A percentile compares a stretch with the other conserved stretches of the same genome.
phyloP scores from a whole-genome alignment of 2,888 invertebrate genomes.

The Glyphotaelius pellucidus region DNA sequence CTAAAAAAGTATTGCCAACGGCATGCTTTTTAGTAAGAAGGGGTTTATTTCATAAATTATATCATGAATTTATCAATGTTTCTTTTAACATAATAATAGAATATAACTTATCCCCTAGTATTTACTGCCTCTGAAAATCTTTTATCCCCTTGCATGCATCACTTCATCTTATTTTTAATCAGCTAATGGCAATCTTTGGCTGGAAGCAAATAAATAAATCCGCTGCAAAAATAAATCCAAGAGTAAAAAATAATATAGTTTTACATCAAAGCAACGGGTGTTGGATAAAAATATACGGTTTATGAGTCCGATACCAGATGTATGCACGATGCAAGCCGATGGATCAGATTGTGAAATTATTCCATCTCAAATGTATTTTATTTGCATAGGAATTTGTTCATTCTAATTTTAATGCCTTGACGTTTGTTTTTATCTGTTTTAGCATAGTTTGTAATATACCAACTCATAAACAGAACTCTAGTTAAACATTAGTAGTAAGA shows the following conservation, averaged over 20 bases:
- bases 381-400: not conserved
- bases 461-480: no score
- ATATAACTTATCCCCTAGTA: not conserved
- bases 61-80: no score
- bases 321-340: conserved; percentile 26
- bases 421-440: no score
- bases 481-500: not conserved
- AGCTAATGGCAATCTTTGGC: conserved; percentile 48
- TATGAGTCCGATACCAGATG: conserved; percentile 55
- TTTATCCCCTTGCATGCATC: not conserved
- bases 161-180: conserved; percentile 46
- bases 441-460: no score
- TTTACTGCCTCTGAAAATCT: not conserved
- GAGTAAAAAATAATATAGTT: conserved; percentile 18
- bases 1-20: no score
- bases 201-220: conserved; percentile 50
- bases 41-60: no score
- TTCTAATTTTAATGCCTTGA: not conserved
- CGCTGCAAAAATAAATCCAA: conserved; percentile 48
- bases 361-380: conserved; percentile 8
- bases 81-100: no score
- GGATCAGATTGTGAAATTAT: conserved; percentile 21
- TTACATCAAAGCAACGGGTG: conserved; percentile 56
- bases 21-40: no score
- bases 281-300: conserved; percentile 54